Percentiles rank a stretch among this genome's conserved stretches.
These are phyloP conservation scores for Notarius lentiginosus DNA, from an alignment of 2,113 vertebrate genomes.

Conservation along the genomic window DNA sequence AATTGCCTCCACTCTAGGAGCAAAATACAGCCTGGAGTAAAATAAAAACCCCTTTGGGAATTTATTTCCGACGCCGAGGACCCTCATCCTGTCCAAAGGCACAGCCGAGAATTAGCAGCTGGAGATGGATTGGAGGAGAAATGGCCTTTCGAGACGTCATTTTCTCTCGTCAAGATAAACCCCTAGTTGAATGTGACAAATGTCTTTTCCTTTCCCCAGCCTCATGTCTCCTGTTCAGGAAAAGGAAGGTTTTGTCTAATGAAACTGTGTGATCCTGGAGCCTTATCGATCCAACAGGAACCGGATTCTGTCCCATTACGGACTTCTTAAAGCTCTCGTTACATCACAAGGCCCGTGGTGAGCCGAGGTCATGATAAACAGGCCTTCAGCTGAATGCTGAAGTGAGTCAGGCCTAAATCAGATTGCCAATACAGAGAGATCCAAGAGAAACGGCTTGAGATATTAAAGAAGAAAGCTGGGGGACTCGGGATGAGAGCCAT, in stretches of 20 bases:
- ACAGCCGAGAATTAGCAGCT: constrained; percentile 63
- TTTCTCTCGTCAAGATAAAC: constrained; percentile 69
- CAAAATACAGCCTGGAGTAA: constrained; percentile 55
- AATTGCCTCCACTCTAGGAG: constrained; percentile 53
- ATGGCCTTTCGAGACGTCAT: constrained; percentile 66
- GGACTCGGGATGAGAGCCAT: constrained; percentile 67
- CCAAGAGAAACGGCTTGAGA: constrained; percentile 53
- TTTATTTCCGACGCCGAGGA: constrained; percentile 60
- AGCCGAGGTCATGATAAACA: not conserved
- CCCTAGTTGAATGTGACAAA: constrained; percentile 65
- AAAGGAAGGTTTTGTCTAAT: constrained; percentile 7
- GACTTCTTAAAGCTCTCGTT: constrained; percentile 57
- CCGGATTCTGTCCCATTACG: constrained; percentile 17
- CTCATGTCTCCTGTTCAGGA: constrained; percentile 53
- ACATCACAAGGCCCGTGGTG: constrained; percentile 50
- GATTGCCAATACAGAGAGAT: constrained; percentile 70
- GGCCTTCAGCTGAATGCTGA: constrained; percentile 57
- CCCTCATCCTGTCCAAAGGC: constrained; percentile 67
- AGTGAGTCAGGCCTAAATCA: constrained; percentile 67
- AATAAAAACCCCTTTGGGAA: constrained; percentile 63
- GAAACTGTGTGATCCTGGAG: constrained; percentile 7
- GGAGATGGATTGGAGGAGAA: constrained; percentile 66
- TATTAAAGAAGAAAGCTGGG: constrained; percentile 65
- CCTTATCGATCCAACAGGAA: constrained; percentile 5
- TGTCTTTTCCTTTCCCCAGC: constrained; percentile 59